Conservation (phyloP, 2,888 invertebrate species). For the Acronicta alni region DNA sequence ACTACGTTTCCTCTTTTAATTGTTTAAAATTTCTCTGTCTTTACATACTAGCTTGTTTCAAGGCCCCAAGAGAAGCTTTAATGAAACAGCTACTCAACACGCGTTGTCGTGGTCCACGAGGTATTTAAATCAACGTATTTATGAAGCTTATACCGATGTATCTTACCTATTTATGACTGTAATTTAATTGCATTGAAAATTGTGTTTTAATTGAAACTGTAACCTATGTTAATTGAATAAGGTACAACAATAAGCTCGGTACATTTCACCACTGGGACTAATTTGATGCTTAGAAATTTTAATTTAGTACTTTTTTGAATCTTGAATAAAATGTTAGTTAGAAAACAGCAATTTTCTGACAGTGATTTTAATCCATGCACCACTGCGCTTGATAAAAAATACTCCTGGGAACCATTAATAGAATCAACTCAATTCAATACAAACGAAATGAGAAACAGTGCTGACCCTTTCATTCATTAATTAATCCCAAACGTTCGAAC, state of each 20-base stretch:
- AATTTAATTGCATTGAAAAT: conserved; percentile 14
- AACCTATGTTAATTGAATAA: conserved; percentile 1
- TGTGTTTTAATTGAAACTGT: conserved; percentile 24
- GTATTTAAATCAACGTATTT: conserved; percentile 57
- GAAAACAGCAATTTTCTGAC: background rate
- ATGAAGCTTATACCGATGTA: conserved; percentile 22
- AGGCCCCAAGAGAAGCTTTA: conserved; percentile 59
- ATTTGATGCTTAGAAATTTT: too few species aligned
- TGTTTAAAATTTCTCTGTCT: conserved; percentile 5
- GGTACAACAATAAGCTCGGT: background rate
- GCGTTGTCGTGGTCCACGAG: conserved; percentile 58
- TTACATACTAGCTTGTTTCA: conserved; percentile 26
- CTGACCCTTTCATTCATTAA: conserved; percentile 84
- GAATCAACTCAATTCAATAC: conserved; percentile 77
- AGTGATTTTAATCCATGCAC: conserved; percentile 54
- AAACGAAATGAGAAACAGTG: conserved; percentile 76
- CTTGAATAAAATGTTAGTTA: background rate
- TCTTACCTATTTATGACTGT: conserved; percentile 27
- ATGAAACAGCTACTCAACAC: conserved; percentile 71
- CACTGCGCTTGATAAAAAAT: conserved; percentile 57
- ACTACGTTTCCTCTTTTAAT: background rate
- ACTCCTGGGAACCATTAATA: conserved; percentile 64
- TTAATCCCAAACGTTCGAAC: conserved; percentile 81
- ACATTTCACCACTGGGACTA: too few species aligned
- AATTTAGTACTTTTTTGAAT: background rate